Percentiles rank a stretch among this genome's conserved stretches.
These are phyloP conservation scores for Drosophila arawakana DNA, from an alignment of 1,140 invertebrate species.

Conservation along the genomic window DNA sequence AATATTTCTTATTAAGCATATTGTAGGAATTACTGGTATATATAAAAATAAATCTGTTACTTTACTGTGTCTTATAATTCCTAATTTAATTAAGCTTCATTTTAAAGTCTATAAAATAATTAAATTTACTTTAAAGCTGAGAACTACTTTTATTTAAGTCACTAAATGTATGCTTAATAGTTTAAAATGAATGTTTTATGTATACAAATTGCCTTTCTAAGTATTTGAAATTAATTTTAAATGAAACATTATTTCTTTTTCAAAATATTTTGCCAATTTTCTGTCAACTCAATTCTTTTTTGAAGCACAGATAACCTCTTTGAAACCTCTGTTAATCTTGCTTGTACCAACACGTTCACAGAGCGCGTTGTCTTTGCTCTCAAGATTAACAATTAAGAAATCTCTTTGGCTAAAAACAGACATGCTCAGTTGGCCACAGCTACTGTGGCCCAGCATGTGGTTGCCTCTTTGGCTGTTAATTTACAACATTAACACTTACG, in stretches of 20 bases:
- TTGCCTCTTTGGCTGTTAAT: constrained; percentile 42
- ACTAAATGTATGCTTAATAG: too few relatives aligned
- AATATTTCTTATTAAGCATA: not conserved
- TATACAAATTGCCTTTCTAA: too few relatives aligned
- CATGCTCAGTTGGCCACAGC: constrained; percentile 15
- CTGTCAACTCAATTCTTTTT: too few relatives aligned
- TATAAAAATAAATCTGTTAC: too few relatives aligned
- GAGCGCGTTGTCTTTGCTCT: constrained; percentile 2
- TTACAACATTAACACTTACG: constrained; percentile 60
- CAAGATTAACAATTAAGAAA: constrained; percentile 61
- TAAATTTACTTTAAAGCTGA: too few relatives aligned
- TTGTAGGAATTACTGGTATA: too few relatives aligned
- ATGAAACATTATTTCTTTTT: not conserved
- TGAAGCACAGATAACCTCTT: not conserved
- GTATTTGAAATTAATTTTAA: too few relatives aligned
- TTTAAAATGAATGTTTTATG: too few relatives aligned
- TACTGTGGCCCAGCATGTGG: constrained; percentile 62
- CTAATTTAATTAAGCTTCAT: too few relatives aligned
- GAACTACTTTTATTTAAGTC: too few relatives aligned
- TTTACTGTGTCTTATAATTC: too few relatives aligned
- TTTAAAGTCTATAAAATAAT: too few relatives aligned
- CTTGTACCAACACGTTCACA: not conserved
- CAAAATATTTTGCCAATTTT: not conserved
- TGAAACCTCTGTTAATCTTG: not conserved
- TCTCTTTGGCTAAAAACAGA: constrained; percentile 27